These are phyloP conservation scores for Goniozus legneri DNA, from an alignment of 1,140 invertebrate genomes.

Conservation along the genomic window DNA sequence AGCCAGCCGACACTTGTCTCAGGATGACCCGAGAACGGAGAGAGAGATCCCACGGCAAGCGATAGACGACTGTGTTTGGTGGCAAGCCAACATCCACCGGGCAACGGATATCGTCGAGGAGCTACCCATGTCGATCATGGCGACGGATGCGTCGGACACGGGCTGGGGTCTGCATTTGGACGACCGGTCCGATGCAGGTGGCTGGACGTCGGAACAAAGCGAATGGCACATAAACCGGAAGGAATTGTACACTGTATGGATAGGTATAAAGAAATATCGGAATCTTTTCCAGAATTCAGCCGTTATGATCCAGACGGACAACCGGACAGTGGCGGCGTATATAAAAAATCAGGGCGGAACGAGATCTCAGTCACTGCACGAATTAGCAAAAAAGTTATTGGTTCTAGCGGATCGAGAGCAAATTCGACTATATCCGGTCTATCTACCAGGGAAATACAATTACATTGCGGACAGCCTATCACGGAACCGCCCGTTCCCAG, in stretches of 20 bases:
- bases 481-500: slow-evolving; percentile 19
- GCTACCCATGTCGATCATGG: too few species aligned
- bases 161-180: not conserved
- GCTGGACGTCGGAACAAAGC: not conserved
- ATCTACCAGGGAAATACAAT: not conserved
- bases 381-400: not conserved
- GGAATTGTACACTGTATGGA: not conserved
- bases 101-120: too few species aligned
- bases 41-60: not conserved
- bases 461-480: slow-evolving; percentile 25
- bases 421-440: not conserved
- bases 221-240: not conserved
- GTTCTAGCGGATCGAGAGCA: not conserved
- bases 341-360: not conserved
- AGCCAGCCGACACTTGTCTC: not conserved
- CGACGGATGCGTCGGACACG: not conserved
- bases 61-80: not conserved
- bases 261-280: not conserved
- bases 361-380: not conserved
- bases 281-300: not conserved
- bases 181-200: not conserved
- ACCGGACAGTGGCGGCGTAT: not conserved
- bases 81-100: not conserved
- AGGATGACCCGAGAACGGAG: not conserved
- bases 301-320: not conserved